These are phyloP conservation scores for Chaenogobius annularis DNA, from an alignment of 2,113 vertebrate species.

Conservation along the genomic window DNA sequence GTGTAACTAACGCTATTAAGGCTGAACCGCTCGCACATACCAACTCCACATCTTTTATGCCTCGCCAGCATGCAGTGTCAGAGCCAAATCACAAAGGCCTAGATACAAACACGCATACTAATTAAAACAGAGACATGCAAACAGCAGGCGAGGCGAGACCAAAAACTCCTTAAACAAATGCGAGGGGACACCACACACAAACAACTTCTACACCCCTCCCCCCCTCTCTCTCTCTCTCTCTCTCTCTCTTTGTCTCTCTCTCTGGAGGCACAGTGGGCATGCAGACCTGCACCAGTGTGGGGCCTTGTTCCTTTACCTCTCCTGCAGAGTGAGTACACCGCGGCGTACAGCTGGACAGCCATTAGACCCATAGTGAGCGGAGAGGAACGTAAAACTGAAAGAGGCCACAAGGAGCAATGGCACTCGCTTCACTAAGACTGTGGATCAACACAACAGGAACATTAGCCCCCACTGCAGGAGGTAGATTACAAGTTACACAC, in stretches of 20 bases:
- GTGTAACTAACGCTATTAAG: conserved; percentile 72
- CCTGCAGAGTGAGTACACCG: conserved; percentile 69
- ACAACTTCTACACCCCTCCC: conserved; percentile 4
- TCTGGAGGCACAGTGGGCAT: conserved; percentile 32
- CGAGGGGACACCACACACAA: conserved; percentile 45
- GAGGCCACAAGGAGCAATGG: conserved; percentile 53
- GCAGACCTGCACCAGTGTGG: conserved; percentile 65
- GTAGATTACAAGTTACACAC: conserved; percentile 38
- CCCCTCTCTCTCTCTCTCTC: conserved; percentile 27
- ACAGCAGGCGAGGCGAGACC: conserved; percentile 67
- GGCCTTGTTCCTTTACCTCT: conserved; percentile 67
- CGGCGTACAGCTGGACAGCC: conserved; percentile 66
- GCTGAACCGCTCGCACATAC: conserved; percentile 64
- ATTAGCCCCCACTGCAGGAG: conserved; percentile 28
- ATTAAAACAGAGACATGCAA: conserved; percentile 68
- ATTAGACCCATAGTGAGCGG: conserved; percentile 67
- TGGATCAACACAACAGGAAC: conserved; percentile 30
- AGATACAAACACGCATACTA: conserved; percentile 71
- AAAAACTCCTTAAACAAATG: conserved; percentile 38
- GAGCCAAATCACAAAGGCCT: conserved; percentile 73
- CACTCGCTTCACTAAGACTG: conserved; percentile 44
- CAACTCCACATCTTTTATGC: conserved; percentile 68
- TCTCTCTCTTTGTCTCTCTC: conserved; percentile 19
- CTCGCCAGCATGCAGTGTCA: conserved; percentile 63
- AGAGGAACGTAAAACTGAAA: conserved; percentile 54